phyloP scores from a whole-genome alignment of 2,888 invertebrate species.

The Drosophila testacea region DNA sequence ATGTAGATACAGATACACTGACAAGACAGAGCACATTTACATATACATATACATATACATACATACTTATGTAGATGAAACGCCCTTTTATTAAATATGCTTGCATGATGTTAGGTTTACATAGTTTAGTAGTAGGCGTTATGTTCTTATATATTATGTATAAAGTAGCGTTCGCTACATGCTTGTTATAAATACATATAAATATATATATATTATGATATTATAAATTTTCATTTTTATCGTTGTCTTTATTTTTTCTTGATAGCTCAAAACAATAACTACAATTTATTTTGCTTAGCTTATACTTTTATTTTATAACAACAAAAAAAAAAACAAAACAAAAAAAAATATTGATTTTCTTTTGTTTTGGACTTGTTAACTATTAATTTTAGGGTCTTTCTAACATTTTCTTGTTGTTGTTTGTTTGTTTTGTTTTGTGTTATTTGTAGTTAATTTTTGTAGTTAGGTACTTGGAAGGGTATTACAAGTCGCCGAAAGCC shows the following conservation, averaged over 20 bases:
- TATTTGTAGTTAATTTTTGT: neutral
- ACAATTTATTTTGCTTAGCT: slow-evolving; percentile 25
- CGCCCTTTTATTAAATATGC: slow-evolving; percentile 46
- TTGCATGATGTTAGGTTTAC: slow-evolving; percentile 54
- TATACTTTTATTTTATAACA: slow-evolving; percentile 27
- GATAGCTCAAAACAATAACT: slow-evolving; percentile 36
- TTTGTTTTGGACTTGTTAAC: slow-evolving; percentile 18
- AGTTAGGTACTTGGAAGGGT: slow-evolving; percentile 58
- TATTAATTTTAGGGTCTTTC: slow-evolving; percentile 23
- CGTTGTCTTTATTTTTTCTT: slow-evolving; percentile 51
- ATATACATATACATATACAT: no score
- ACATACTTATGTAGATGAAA: slow-evolving; percentile 13
- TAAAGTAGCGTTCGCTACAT: slow-evolving; percentile 43
- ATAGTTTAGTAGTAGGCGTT: slow-evolving; percentile 55
- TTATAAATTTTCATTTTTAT: slow-evolving; percentile 32
- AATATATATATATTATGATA: slow-evolving; percentile 37
- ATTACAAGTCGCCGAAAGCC: neutral
- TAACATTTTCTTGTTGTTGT: neutral
- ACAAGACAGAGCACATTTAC: neutral
- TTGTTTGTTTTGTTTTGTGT: neutral
- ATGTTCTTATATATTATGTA: slow-evolving; percentile 53
- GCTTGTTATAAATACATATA: slow-evolving; percentile 57
- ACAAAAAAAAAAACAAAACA: slow-evolving; percentile 29
- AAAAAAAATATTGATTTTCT: neutral
- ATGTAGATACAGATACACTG: slow-evolving; percentile 14